These are phyloP conservation scores for Rhynchonycteris naso DNA, from an alignment of 2,797 vertebrate genomes.

Conservation along the genomic window DNA sequence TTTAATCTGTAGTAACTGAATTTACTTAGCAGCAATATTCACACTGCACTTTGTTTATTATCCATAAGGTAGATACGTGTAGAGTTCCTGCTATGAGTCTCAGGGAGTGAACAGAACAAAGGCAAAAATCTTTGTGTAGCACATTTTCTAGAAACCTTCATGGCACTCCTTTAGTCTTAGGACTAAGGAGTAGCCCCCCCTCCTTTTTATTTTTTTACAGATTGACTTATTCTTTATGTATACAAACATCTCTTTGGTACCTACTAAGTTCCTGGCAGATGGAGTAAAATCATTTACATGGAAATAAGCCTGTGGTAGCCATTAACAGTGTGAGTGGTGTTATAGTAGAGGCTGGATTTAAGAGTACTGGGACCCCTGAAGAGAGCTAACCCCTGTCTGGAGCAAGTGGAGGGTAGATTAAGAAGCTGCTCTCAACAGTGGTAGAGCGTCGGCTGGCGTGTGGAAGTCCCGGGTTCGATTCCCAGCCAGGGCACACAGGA, in stretches of 20 bases:
- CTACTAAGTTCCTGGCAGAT: not conserved
- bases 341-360: not conserved
- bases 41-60: conserved; percentile 16
- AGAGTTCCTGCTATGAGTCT: not conserved
- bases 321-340: not conserved
- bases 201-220: not conserved
- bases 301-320: not conserved
- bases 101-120: conserved; percentile 5
- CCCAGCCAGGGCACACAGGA: too few relatives aligned
- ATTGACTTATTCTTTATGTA: conserved; percentile 18
- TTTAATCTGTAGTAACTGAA: conserved; percentile 46
- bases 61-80: conserved; percentile 37
- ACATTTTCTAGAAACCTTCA: not conserved
- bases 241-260: not conserved
- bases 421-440: not conserved
- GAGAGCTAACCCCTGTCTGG: not conserved
- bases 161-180: not conserved
- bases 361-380: not conserved
- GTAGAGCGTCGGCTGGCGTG: too few relatives aligned
- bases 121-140: not conserved
- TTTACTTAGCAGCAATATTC: conserved; percentile 46
- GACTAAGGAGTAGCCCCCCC: not conserved
- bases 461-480: too few relatives aligned
- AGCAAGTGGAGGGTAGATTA: not conserved
- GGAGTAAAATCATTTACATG: not conserved